Evolutionary conservation across 2,888 invertebrate species (phyloP).

Genomic region (Euphydryas editha): DNA sequence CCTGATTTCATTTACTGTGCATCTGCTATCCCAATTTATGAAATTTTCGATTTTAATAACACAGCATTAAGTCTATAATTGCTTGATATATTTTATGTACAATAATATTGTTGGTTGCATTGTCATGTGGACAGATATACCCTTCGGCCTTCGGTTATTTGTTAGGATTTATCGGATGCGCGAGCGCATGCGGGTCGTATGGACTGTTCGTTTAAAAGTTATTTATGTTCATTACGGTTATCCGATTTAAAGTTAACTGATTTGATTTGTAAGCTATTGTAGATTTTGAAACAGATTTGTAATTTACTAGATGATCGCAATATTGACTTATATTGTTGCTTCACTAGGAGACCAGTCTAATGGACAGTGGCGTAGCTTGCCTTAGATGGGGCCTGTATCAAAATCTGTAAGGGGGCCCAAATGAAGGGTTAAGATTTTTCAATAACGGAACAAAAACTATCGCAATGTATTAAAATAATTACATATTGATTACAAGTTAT

Average conservation of each 20-base stretch:
- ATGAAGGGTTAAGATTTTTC: too few relatives aligned
- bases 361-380: too few relatives aligned
- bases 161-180: constrained; percentile 6
- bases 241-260: constrained; percentile 4
- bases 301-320: neutral
- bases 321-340: too few relatives aligned
- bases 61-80: neutral
- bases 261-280: constrained; percentile 2
- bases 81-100: neutral
- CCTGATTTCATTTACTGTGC: neutral
- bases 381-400: too few relatives aligned
- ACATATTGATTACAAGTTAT: too few relatives aligned
- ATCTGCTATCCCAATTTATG: neutral
- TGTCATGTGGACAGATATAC: neutral
- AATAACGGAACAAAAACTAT: too few relatives aligned
- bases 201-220: constrained; percentile 22
- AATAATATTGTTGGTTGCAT: constrained; percentile 15
- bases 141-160: constrained; percentile 17
- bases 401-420: too few relatives aligned
- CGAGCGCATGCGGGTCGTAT: constrained; percentile 28
- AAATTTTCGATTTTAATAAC: neutral
- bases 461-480: too few relatives aligned
- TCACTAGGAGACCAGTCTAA: too few relatives aligned
- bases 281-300: neutral
- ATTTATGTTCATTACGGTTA: constrained; percentile 21